phyloP scores from a whole-genome alignment of 2,797 vertebrate species.

The Helarctos malayanus region DNA sequence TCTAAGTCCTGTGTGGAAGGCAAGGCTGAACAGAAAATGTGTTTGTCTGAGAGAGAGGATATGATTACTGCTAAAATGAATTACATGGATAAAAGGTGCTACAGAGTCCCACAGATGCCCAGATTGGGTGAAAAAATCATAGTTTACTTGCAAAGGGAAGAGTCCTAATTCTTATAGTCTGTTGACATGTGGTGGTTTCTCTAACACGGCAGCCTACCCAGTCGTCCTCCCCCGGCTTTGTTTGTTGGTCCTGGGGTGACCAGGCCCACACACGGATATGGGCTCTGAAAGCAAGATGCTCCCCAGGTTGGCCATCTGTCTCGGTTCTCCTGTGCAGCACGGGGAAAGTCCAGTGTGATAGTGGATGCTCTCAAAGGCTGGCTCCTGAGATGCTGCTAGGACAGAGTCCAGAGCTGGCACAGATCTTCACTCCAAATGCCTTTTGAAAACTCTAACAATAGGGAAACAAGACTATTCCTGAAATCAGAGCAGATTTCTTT shows the following conservation, averaged over 20 bases:
- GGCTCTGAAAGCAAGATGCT: background rate
- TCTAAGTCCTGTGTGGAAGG: slow-evolving; percentile 56
- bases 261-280: background rate
- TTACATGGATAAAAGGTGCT: background rate
- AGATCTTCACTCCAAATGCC: background rate
- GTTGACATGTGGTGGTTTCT: slow-evolving; percentile 12
- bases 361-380: background rate
- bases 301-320: slow-evolving; percentile 62
- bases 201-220: background rate
- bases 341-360: background rate
- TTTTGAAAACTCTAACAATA: background rate
- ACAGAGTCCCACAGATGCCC: background rate
- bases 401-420: background rate
- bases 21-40: slow-evolving; percentile 59
- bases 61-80: background rate
- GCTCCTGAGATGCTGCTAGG: background rate
- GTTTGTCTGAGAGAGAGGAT: slow-evolving; percentile 51
- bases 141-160: slow-evolving; percentile 45
- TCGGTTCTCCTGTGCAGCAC: background rate
- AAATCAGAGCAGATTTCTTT: slow-evolving; percentile 31
- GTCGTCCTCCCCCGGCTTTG: background rate
- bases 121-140: background rate
- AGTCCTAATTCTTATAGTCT: background rate
- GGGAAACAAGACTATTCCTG: background rate
- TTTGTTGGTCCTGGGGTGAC: slow-evolving; percentile 25